Conservation (phyloP, 2,113 vertebrate genomes). For the Rhipidura dahli region DNA sequence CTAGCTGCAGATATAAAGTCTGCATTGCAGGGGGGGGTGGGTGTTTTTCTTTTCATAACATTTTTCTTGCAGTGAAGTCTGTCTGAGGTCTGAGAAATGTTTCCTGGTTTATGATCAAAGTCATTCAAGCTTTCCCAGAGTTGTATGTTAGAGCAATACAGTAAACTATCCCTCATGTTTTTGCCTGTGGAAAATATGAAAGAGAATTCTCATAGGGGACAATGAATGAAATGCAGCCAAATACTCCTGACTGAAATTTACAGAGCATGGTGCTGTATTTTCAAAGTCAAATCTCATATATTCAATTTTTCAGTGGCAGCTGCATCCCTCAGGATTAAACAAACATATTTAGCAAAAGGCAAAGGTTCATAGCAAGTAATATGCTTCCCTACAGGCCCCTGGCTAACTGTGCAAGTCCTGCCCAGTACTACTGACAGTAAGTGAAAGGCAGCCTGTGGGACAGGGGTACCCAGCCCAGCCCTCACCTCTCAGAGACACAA, state of each 20-base stretch:
- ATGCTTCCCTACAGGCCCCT: neutral
- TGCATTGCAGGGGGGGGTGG: rapidly evolving
- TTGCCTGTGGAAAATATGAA: neutral
- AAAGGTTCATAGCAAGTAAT: neutral
- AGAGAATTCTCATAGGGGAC: neutral
- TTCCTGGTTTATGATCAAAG: constrained; percentile 14
- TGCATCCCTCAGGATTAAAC: neutral
- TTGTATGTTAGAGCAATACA: neutral
- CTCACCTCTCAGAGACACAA: neutral
- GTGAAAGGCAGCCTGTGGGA: neutral
- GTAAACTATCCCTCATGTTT: neutral
- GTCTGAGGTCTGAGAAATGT: neutral
- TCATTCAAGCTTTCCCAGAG: neutral
- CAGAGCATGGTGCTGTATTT: neutral
- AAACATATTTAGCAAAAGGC: neutral
- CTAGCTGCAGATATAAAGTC: neutral
- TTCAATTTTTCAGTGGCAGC: neutral
- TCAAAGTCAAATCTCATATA: neutral
- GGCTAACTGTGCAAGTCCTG: neutral
- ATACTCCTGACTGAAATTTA: constrained; percentile 16
- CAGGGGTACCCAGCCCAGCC: neutral
- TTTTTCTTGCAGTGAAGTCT: neutral
- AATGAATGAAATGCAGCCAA: neutral
- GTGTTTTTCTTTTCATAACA: neutral
- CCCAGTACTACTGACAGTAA: neutral